phyloP scores from a whole-genome alignment of 2,113 vertebrate species.

The Entomyzon cyanotis region DNA sequence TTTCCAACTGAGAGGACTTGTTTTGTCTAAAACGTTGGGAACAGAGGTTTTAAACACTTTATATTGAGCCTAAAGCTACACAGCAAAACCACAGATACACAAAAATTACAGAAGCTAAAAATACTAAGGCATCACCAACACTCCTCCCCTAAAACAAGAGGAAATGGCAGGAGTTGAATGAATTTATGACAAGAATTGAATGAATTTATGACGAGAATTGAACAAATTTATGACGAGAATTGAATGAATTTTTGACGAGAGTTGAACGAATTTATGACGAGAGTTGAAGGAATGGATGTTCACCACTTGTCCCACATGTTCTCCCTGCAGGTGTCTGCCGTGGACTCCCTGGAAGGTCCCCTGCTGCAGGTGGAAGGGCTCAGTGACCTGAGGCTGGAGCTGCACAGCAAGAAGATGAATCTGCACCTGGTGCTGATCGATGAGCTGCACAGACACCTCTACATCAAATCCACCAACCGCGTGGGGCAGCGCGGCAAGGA shows the following conservation, averaged over 20 bases:
- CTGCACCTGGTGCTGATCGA: constrained; percentile 95
- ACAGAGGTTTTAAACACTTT: no score
- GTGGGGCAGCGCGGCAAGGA: constrained; percentile 85
- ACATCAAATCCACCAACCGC: constrained; percentile 93
- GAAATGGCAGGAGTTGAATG: neutral
- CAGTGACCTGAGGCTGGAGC: constrained; percentile 92
- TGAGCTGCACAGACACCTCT: constrained; percentile 93
- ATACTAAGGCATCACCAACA: no score
- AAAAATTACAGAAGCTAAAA: no score
- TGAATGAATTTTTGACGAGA: no score
- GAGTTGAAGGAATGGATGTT: no score
- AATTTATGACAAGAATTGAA: no score
- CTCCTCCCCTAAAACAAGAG: neutral
- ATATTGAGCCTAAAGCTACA: no score
- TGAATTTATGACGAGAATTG: no score
- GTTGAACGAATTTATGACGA: no score
- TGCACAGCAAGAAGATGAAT: constrained; percentile 98
- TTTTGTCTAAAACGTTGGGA: no score
- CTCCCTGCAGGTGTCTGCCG: constrained; percentile 86
- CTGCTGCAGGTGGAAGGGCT: constrained; percentile 95
- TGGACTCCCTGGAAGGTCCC: constrained; percentile 90
- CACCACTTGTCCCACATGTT: neutral
- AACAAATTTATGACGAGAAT: neutral
- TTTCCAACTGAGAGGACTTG: no score
- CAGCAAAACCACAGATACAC: no score